These are phyloP conservation scores for Chelmon rostratus DNA, from an alignment of 2,797 vertebrate genomes.

Conservation along the genomic window DNA sequence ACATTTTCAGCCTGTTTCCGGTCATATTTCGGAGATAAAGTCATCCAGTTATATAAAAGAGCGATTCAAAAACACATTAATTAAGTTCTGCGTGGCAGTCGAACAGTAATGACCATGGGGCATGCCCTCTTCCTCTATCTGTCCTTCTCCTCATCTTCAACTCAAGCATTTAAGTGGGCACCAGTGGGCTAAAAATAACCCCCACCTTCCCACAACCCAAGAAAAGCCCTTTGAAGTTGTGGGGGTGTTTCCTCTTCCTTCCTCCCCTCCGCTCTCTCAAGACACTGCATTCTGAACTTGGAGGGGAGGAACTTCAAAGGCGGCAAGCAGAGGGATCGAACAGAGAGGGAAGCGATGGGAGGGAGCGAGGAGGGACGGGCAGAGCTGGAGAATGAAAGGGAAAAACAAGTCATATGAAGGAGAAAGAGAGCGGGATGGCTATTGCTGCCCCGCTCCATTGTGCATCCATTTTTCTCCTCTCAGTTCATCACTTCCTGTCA, in stretches of 20 bases:
- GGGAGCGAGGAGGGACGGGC: not conserved
- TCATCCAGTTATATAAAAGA: not conserved
- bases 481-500: slow-evolving; percentile 39
- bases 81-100: not conserved
- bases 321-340: slow-evolving; percentile 44
- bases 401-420: slow-evolving; percentile 17
- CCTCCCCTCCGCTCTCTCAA: slow-evolving; percentile 56
- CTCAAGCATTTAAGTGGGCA: slow-evolving; percentile 62
- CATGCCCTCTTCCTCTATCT: slow-evolving; percentile 21
- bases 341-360: slow-evolving; percentile 36
- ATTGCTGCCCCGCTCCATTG: slow-evolving; percentile 22
- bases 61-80: not conserved
- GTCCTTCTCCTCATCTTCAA: slow-evolving; percentile 36
- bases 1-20: not conserved
- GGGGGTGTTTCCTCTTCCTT: slow-evolving; percentile 59
- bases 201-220: slow-evolving; percentile 66
- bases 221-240: slow-evolving; percentile 76
- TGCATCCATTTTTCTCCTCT: slow-evolving; percentile 21
- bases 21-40: not conserved
- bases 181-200: slow-evolving; percentile 75
- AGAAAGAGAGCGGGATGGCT: slow-evolving; percentile 23
- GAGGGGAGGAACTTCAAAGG: slow-evolving; percentile 73
- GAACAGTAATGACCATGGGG: slow-evolving; percentile 3
- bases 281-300: slow-evolving; percentile 64
- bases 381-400: slow-evolving; percentile 40